These are phyloP conservation scores for Melanerpes aurifrons DNA, from an alignment of 2,113 vertebrate species.

Conservation along the genomic window DNA sequence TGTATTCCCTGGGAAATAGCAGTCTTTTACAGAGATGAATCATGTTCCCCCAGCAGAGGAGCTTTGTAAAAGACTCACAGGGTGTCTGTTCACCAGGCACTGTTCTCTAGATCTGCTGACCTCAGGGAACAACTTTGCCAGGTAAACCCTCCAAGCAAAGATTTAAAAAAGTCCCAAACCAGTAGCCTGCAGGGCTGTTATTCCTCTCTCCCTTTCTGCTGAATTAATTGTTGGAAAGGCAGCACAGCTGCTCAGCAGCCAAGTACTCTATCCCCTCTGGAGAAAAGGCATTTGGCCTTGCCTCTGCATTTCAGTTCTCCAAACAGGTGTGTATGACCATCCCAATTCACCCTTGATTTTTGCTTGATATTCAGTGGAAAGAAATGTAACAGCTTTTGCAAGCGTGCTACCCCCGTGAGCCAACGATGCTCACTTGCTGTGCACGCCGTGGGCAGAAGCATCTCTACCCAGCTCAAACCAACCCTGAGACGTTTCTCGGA, in stretches of 20 bases:
- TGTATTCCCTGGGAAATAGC: background rate
- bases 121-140: conserved; percentile 26
- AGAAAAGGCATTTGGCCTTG: background rate
- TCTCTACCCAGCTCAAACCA: background rate
- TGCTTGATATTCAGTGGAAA: background rate
- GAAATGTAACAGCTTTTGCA: conserved; percentile 12
- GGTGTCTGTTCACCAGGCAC: background rate
- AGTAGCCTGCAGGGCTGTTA: background rate
- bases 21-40: background rate
- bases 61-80: background rate
- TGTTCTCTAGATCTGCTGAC: background rate
- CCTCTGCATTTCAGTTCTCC: background rate
- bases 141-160: conserved; percentile 26
- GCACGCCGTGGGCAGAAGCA: background rate
- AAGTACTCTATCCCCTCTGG: background rate
- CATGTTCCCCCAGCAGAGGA: background rate
- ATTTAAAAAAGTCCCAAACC: background rate
- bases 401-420: background rate
- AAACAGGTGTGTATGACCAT: background rate
- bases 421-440: background rate
- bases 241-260: background rate
- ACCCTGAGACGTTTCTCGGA: background rate
- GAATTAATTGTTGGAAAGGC: conserved; percentile 15
- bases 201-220: conserved; percentile 2
- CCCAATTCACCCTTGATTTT: conserved; percentile 14